A percentile compares a stretch with the other conserved stretches of the same genome.
phyloP scores from a whole-genome alignment of 92 coral and sea anemone genomes.

The Phenganax subtilis region DNA sequence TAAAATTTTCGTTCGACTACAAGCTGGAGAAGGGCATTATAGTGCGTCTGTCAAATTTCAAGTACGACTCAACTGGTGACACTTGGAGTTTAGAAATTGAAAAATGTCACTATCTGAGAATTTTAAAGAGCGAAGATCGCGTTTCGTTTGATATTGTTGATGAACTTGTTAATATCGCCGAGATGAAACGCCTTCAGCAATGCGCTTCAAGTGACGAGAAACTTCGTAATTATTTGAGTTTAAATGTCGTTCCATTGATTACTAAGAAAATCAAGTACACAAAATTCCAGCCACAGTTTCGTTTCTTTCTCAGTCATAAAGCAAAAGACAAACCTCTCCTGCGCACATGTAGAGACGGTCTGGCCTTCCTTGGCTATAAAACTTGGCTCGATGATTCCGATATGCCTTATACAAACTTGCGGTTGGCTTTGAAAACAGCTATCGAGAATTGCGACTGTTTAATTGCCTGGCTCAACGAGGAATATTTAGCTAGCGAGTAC shows the following conservation, averaged over 20 bases:
- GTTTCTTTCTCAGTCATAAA: slow-evolving; percentile 67
- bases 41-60: slow-evolving; percentile 57
- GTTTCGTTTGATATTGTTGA: slow-evolving; percentile 67
- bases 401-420: slow-evolving; percentile 45
- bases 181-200: slow-evolving; percentile 53
- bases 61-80: slow-evolving; percentile 40
- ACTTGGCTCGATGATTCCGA: slow-evolving; percentile 60
- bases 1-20: slow-evolving; percentile 54
- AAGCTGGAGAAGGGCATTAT: slow-evolving; percentile 56
- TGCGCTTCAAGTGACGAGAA: slow-evolving; percentile 38
- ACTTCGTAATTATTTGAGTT: slow-evolving; percentile 54
- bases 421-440: slow-evolving; percentile 47
- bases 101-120: slow-evolving; percentile 58
- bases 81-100: slow-evolving; percentile 59
- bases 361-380: slow-evolving; percentile 59
- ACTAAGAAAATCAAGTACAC: slow-evolving; percentile 60
- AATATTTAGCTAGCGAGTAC: slow-evolving; percentile 52
- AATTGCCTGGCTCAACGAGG: slow-evolving; percentile 64
- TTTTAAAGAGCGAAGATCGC: slow-evolving; percentile 40
- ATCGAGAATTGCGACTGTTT: slow-evolving; percentile 58
- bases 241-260: slow-evolving; percentile 56
- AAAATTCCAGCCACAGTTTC: slow-evolving; percentile 56
- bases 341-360: slow-evolving; percentile 59
- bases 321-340: slow-evolving; percentile 62
- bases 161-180: slow-evolving; percentile 44